Evolutionary conservation across 2,113 vertebrate species (phyloP).

Genomic region (Nothocercus nigrocapillus): DNA sequence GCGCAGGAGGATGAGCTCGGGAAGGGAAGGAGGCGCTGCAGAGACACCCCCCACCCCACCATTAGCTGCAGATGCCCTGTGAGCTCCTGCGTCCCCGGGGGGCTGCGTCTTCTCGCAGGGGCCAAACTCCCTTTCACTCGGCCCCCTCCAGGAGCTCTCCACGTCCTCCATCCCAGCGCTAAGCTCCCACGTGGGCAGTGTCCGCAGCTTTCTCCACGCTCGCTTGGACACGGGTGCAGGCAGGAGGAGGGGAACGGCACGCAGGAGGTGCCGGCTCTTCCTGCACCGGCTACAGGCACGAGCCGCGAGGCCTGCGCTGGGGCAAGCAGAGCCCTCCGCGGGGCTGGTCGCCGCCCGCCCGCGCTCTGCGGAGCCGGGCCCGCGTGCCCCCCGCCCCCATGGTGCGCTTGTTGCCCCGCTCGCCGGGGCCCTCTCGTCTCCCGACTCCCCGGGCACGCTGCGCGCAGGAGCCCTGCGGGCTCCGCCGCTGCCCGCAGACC

Average conservation of each 20-base stretch:
- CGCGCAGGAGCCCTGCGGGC: neutral
- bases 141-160: neutral
- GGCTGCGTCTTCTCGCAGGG: neutral
- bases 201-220: neutral
- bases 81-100: neutral
- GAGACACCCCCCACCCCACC: neutral
- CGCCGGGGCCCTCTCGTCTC: neutral
- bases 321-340: accelerated
- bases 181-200: neutral
- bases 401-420: neutral
- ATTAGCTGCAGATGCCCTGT: neutral
- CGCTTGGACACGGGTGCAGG: neutral
- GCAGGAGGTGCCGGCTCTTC: neutral
- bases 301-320: neutral
- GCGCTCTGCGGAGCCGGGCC: neutral
- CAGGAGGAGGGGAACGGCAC: neutral
- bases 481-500: neutral
- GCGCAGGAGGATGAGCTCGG: neutral
- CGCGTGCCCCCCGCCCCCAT: neutral
- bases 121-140: neutral
- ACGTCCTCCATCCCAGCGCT: neutral
- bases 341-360: neutral
- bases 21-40: neutral
- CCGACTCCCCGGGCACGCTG: neutral
- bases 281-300: neutral